phyloP scores from a whole-genome alignment of 2,888 invertebrate genomes.

The Pyrocoelia pectoralis region DNA sequence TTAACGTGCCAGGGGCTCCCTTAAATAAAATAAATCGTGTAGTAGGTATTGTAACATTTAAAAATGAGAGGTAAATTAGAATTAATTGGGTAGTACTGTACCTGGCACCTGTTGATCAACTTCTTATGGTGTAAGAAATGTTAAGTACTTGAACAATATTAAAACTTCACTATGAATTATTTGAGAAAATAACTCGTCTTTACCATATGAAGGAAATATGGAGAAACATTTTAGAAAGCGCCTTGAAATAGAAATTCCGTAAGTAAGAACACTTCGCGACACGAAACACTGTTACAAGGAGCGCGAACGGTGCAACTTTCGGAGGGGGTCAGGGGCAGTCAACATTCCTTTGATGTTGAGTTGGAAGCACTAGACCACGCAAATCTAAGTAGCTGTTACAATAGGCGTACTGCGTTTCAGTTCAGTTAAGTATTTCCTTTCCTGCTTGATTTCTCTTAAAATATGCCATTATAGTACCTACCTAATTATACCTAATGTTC shows the following conservation, averaged over 20 bases:
- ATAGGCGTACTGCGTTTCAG: constrained; percentile 28
- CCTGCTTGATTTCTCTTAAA: constrained; percentile 15
- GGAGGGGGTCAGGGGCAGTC: constrained; percentile 48
- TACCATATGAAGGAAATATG: neutral
- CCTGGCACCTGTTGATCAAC: constrained; percentile 37
- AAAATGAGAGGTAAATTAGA: constrained; percentile 10
- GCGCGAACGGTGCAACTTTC: constrained; percentile 34
- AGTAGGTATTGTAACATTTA: neutral
- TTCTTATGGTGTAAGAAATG: constrained; percentile 16
- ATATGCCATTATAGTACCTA: neutral
- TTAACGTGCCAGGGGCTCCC: constrained; percentile 95
- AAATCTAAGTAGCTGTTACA: constrained; percentile 16
- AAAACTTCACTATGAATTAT: constrained; percentile 20
- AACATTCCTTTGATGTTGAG: constrained; percentile 48
- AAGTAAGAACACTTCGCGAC: constrained; percentile 22
- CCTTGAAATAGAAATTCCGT: constrained; percentile 27
- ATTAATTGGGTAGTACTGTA: constrained; percentile 21
- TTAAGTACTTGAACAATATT: constrained; percentile 13
- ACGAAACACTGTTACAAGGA: constrained; percentile 25
- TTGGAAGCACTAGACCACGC: constrained; percentile 31
- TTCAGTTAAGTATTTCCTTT: too few species aligned
- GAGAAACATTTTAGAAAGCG: constrained; percentile 30
- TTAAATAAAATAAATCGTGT: constrained; percentile 57
- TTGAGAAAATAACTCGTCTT: constrained; percentile 17
- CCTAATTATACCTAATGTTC: neutral